Evolutionary conservation across 53 echinoderm and acorn worm genomes (phyloP), one percentile per base, ranked within the genome.

Genomic region (Zoroaster sp.): DNA sequence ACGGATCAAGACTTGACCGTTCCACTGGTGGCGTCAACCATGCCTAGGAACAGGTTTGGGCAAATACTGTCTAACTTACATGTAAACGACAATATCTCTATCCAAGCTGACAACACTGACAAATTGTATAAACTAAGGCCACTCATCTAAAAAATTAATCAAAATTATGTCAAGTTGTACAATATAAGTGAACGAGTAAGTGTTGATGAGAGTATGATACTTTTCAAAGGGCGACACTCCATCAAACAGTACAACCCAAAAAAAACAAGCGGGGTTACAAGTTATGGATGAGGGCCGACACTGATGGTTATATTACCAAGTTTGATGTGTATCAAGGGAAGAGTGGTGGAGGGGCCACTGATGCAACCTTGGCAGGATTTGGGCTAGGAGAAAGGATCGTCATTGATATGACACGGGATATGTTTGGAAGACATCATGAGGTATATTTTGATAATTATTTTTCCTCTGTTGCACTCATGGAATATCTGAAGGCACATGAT

Each of bases 261-360:
- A n/a, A n/a, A n/a, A n/a, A n/a, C n/a, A 40, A 88, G 32, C 46
- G 77, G 34, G 88, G 77, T 18, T 77, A 88, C 78, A 88, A 88
- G 44, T 8, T 88, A 11, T 78, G 88, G 88, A 23, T 38, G 21
- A 52, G 75, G 40, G 88, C 88, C 17, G 88, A 77, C 44, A 41
- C 10, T 9, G 5, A 30, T 40, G 75, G 75, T 11, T 74, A 43
- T n/a, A n/a, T n/a, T n/a, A n/a, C n/a, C n/a, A n/a, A n/a, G n/a
- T n/a, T n/a, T n/a, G n/a, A n/a, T n/a, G n/a, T n/a, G n/a, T n/a
- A n/a, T n/a, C n/a, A n/a, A n/a, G n/a, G n/a, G n/a, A n/a, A n/a
- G n/a, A n/a, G n/a, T n/a, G n/a, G n/a, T n/a, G n/a, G n/a, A n/a
- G n/a, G n/a, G n/a, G n/a, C n/a, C n/a, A n/a, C n/a, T n/a, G n/a